Base-by-base conservation (phyloP, 2,888 invertebrate species). In the Silvanus unidentatus region DNA sequence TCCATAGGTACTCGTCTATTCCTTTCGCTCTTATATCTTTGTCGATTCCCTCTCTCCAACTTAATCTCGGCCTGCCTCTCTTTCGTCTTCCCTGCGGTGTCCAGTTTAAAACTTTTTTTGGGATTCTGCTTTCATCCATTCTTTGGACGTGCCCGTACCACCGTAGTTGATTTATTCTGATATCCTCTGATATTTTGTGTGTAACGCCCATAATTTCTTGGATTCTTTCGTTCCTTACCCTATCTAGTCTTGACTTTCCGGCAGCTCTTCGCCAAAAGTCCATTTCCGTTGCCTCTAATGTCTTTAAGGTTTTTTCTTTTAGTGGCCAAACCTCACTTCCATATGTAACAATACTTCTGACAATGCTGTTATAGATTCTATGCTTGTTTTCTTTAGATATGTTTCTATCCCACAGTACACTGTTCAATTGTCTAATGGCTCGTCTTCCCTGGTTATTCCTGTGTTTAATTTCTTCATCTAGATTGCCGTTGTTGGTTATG, bases 11-110 rank as follows among this genome's bases (percentile, higher is more conserved):
- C 10, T 45, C 40, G 13, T 47, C 38, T 32, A 47, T 12, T 1
- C 40, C 48, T 44, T 40, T 50, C 27, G 41, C 42, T 28, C 39
- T 4, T 9, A 48, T 43, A 34, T 45, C 42, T 9, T 38, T 43
- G 16, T 44, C 38, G 16, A 45, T 48, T 5, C 40, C 45, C 11
- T 48, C 41, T 35, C 40, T 44, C 44, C 47, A 44, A 30, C 40
- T 41, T 10, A 12, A 41, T 1, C 30, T 3, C 10, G 32, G 32
- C n/a, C 32, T n/a, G 4, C 12, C 16, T 22, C 34, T 30, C 12
- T 2, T 40, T 39, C 32, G 28, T 44, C 40, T 42, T 16, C 22
- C 45, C 27, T 42, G 38, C 11, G 38, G 47, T 40, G 12, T 41
- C 38, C 44, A 47, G 34, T 37, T 28, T 10, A 41, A 12, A n/a